Conservation (phyloP, 2,113 vertebrate species). For the Cranoglanis bouderius region DNA sequence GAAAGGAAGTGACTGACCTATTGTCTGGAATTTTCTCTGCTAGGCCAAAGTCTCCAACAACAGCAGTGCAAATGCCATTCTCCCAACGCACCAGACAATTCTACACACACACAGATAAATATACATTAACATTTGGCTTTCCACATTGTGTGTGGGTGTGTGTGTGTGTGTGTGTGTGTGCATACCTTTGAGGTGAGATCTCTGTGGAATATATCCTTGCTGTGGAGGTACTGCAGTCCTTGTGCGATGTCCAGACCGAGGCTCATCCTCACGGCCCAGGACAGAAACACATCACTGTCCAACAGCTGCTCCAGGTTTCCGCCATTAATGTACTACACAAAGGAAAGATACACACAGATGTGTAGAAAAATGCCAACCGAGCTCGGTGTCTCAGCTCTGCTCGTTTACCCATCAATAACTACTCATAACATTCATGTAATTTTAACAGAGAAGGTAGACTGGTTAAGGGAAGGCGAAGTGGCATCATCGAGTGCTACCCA, state of each 20-base stretch:
- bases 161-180: conserved; percentile 77
- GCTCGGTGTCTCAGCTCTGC: neutral
- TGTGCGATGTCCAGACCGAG: conserved; percentile 86
- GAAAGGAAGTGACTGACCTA: conserved; percentile 72
- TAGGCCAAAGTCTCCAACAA: conserved; percentile 93
- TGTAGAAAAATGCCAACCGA: neutral
- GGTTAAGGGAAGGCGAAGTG: neutral
- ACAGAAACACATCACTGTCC: conserved; percentile 82
- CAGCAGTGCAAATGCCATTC: conserved; percentile 78
- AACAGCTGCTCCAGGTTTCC: conserved; percentile 94
- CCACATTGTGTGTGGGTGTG: neutral
- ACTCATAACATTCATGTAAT: too few species aligned
- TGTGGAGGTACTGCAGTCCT: conserved; percentile 90
- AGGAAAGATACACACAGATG: neutral
- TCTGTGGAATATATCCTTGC: conserved; percentile 92
- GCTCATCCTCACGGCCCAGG: conserved; percentile 81
- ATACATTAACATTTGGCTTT: neutral
- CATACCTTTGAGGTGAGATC: conserved; percentile 97
- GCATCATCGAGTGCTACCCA: neutral
- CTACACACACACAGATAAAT: conserved; percentile 62
- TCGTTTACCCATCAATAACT: neutral
- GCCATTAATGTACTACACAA: conserved; percentile 88
- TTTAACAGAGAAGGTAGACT: neutral
- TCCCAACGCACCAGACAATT: conserved; percentile 92
- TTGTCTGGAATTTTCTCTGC: conserved; percentile 94